A percentile compares a stretch with the other conserved stretches of the same genome.
Evolutionary conservation across 1,140 invertebrate species (phyloP).

Genomic region (Macrotrachela quadricornifera): DNA sequence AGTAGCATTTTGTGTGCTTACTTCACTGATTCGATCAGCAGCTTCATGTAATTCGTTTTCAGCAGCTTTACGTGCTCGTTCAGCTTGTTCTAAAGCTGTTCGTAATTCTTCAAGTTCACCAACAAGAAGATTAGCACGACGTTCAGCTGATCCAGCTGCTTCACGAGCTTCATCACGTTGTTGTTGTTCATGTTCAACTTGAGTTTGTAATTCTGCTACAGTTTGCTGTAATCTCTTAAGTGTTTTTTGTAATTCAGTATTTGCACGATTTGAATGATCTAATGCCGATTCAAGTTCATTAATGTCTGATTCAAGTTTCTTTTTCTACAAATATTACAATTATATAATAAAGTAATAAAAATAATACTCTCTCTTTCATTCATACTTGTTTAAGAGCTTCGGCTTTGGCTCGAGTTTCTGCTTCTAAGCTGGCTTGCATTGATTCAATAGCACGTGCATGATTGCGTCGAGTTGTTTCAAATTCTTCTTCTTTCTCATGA

Average conservation of each 20-base stretch:
- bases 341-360: no score
- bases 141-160: slow-evolving; percentile 79
- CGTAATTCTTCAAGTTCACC: slow-evolving; percentile 89
- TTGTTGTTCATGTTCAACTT: slow-evolving; percentile 87
- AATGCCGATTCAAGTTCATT: slow-evolving; percentile 95
- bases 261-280: slow-evolving; percentile 49
- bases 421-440: slow-evolving; percentile 95
- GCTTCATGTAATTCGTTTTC: slow-evolving; percentile 87
- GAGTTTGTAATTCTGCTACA: slow-evolving; percentile 35
- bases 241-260: slow-evolving; percentile 94
- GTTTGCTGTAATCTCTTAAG: slow-evolving; percentile 91
- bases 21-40: slow-evolving; percentile 84
- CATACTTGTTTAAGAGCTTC: slow-evolving; percentile 57
- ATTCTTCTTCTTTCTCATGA: slow-evolving; percentile 93
- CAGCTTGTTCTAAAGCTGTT: slow-evolving; percentile 69
- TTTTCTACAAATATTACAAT: slow-evolving; percentile 41
- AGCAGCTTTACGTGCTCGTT: slow-evolving; percentile 79
- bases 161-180: slow-evolving; percentile 86
- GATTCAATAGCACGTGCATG: slow-evolving; percentile 95
- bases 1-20: slow-evolving; percentile 69
- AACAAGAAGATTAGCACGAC: slow-evolving; percentile 73
- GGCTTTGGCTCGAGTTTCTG: slow-evolving; percentile 93
- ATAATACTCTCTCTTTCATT: no score
- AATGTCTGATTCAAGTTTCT: slow-evolving; percentile 97
- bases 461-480: slow-evolving; percentile 88